A percentile compares a stretch with the other conserved stretches of the same genome.
Conservation (phyloP, 2,113 vertebrate species). For the Callithrix jacchus region DNA sequence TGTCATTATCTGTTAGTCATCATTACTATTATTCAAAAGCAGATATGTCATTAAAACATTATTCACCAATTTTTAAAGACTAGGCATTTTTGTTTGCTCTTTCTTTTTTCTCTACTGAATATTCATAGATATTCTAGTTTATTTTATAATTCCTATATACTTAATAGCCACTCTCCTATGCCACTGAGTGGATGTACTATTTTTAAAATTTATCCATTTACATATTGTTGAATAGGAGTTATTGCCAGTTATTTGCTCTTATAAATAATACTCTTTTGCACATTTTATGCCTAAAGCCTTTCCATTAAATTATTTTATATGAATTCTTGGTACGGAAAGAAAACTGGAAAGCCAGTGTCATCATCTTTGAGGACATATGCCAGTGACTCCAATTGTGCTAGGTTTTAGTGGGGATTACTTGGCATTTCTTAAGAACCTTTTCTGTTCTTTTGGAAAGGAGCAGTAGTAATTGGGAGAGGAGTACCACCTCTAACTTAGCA, state of each 20-base stretch:
- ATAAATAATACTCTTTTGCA: neutral
- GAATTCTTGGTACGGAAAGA: neutral
- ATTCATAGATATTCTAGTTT: neutral
- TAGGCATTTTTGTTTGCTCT: neutral
- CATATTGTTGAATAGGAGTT: neutral
- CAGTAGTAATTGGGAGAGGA: neutral
- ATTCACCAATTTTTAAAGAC: neutral
- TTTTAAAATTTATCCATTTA: neutral
- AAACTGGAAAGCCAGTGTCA: neutral
- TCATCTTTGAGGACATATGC: neutral
- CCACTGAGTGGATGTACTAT: neutral
- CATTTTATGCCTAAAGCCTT: neutral
- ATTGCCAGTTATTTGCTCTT: neutral
- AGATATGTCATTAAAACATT: constrained; percentile 13
- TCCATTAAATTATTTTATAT: constrained; percentile 1
- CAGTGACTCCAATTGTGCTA: neutral
- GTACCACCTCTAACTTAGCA: neutral
- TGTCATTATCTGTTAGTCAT: neutral
- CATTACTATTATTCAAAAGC: neutral
- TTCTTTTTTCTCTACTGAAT: neutral
- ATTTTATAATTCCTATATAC: constrained; percentile 26
- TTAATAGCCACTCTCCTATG: neutral
- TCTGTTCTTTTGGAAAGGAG: neutral
- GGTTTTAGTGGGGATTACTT: neutral
- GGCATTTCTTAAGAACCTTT: neutral